Base-by-base conservation (phyloP, 2,888 invertebrate genomes). In the Tipula unca region DNA sequence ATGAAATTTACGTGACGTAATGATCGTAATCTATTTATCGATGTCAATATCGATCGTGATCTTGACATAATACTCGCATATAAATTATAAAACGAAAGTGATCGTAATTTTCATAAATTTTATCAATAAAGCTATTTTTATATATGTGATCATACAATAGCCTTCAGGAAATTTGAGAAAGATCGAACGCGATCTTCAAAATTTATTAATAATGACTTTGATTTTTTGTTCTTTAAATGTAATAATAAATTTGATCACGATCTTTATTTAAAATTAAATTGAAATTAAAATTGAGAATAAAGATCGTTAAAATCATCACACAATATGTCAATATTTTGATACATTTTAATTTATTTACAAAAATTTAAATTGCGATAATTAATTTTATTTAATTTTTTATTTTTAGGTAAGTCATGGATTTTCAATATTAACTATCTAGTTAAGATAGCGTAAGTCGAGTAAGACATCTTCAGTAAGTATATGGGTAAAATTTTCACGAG, bases 11-110 rank as follows among this genome's bases (percentile, higher is more conserved):
- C 20, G 25, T 69, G 25, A 69, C 69, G 25, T 10, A 69, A 69
- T 69, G 69, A 69, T 69, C 69, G 20, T 69, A 69, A 69, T 69
- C 69, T 69, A 69, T 69, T 69, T 69, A 69, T 69, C 69, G 69
- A 69, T 69, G 25, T 20, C 8, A 25, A 69, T 69, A 69, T 69
- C 69, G 69, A 69, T 69, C 69, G 69, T 25, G 69, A 69, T 69
- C 69, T 69, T 69, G 69, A 69, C 69, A 69, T 69, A 69, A 25
- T 69, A 69, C 25, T 10, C 69, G 14, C 8, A 69, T 69, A 69
- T 10, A 25, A 42, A n/a, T 42, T 69, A 25, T 13, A 69, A 8
- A 69, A 8, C 10, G 69, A 17, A 69, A 25, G 25, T 25, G 69
- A 69, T 69, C 25, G 69, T 25, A 25, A 69, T 69, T 69, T 69